Conservation (phyloP, 2,797 vertebrate species). For the Setipinna tenuifilis region DNA sequence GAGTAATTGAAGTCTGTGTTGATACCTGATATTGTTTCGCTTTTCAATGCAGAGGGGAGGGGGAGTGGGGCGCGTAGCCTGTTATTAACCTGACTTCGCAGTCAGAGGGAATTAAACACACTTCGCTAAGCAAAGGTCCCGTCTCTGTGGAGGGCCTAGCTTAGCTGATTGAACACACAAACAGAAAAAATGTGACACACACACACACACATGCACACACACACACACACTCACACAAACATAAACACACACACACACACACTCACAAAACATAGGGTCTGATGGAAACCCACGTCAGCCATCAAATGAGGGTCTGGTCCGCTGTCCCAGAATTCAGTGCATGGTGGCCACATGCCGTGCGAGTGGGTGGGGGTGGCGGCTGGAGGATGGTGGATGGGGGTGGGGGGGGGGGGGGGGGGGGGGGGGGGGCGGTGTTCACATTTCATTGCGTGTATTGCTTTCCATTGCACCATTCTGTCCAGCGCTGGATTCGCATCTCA, state of each 20-base stretch:
- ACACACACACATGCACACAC: not conserved
- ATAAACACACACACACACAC: not conserved
- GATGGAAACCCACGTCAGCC: conserved; percentile 44
- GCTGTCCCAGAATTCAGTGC: conserved; percentile 38
- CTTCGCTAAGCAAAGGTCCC: conserved; percentile 42
- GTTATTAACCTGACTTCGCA: conserved; percentile 50
- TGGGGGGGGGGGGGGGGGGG: conserved; percentile 10
- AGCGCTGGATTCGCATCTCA: conserved; percentile 51
- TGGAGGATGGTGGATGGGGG: conserved; percentile 33
- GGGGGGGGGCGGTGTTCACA: conserved; percentile 43
- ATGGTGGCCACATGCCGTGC: conserved; percentile 34
- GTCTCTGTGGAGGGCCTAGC: conserved; percentile 32
- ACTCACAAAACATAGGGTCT: not conserved
- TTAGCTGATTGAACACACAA: conserved; percentile 39
- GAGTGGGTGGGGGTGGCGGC: conserved; percentile 36
- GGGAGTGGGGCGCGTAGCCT: conserved; percentile 17
- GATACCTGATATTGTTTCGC: conserved; percentile 51
- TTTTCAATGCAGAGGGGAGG: conserved; percentile 50
- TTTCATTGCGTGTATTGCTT: conserved; percentile 53
- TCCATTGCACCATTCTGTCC: conserved; percentile 55
- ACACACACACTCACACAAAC: conserved; percentile 8
- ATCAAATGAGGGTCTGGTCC: conserved; percentile 43
- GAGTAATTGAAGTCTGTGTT: conserved; percentile 56
- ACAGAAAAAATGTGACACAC: too few species aligned
- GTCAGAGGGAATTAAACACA: conserved; percentile 58